Evolutionary conservation across 2,113 vertebrate genomes (phyloP).

Genomic region (Dromiciops gliroides): DNA sequence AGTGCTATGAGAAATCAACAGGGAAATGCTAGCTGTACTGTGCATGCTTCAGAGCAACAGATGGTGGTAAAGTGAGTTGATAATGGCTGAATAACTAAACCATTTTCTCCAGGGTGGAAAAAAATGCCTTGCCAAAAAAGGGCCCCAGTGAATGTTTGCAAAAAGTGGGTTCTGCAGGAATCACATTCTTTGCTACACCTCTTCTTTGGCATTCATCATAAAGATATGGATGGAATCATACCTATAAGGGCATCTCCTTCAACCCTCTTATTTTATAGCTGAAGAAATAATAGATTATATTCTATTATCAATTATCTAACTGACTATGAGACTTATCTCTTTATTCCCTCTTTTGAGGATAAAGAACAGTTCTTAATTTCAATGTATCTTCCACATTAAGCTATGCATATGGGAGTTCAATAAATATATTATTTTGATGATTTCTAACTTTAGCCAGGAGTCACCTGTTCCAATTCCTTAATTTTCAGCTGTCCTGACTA

Average conservation of each 20-base stretch:
- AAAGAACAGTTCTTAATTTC: neutral
- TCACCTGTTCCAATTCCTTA: neutral
- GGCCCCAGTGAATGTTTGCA: neutral
- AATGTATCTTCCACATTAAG: neutral
- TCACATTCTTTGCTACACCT: neutral
- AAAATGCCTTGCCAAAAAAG: conserved; percentile 10
- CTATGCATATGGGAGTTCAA: neutral
- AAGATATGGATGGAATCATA: neutral
- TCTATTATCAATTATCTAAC: conserved; percentile 23
- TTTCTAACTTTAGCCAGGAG: neutral
- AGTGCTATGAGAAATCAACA: conserved; percentile 41
- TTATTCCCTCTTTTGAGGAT: neutral
- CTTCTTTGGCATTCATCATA: conserved; percentile 32
- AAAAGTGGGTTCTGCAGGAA: neutral
- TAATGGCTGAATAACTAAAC: neutral
- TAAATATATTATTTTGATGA: neutral
- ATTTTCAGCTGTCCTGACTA: neutral
- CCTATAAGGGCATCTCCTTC: neutral
- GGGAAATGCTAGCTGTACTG: conserved; percentile 34
- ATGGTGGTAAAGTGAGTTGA: conserved; percentile 39
- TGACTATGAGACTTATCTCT: neutral
- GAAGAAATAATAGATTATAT: conserved; percentile 12
- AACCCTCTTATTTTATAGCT: conserved; percentile 23
- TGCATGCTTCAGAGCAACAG: conserved; percentile 30
- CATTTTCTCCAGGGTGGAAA: neutral